These are phyloP conservation scores for Lasiurus cinereus DNA, from an alignment of 2,113 vertebrate species.

Conservation along the genomic window DNA sequence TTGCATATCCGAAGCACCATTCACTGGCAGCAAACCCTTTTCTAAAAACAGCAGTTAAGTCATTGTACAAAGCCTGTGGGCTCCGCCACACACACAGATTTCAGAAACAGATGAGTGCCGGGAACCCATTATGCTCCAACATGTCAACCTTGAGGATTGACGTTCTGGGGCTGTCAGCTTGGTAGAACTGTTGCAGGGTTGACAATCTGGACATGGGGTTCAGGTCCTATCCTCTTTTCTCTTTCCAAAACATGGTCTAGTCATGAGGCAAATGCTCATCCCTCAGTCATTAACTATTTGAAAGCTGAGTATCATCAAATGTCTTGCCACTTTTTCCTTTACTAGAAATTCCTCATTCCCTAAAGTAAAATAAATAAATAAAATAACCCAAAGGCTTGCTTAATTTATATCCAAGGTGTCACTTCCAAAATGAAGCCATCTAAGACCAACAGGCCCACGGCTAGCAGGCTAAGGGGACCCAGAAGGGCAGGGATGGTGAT, in stretches of 20 bases:
- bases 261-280: neutral
- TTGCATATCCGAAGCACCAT: neutral
- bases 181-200: neutral
- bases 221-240: neutral
- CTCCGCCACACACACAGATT: neutral
- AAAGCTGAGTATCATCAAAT: neutral
- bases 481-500: neutral
- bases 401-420: neutral
- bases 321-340: neutral
- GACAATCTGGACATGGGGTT: neutral
- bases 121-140: neutral
- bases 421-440: neutral
- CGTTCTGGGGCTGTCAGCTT: neutral
- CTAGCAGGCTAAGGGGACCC: neutral
- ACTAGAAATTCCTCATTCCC: neutral
- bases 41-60: constrained; percentile 46
- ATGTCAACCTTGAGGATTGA: neutral
- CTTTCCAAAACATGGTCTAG: neutral
- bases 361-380: neutral
- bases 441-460: neutral
- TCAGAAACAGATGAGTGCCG: neutral
- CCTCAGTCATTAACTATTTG: neutral
- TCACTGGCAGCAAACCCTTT: constrained; percentile 5
- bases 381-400: neutral
- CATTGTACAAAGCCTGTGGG: neutral